Percentiles rank a stretch among this genome's conserved stretches.
These are phyloP conservation scores for Cryptus armator DNA, from an alignment of 2,888 invertebrate species.

Conservation along the genomic window DNA sequence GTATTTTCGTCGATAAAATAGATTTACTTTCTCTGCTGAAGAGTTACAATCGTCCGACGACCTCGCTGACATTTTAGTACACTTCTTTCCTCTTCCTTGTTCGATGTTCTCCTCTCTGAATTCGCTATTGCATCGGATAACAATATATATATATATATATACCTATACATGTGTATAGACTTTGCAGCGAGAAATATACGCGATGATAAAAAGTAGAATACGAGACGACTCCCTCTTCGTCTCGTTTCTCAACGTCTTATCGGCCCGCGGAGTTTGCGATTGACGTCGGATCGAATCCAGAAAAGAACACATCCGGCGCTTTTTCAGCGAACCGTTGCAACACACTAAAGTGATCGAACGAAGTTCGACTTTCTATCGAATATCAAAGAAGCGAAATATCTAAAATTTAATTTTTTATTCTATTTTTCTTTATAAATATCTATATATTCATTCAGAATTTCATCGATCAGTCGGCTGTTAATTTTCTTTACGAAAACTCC, in stretches of 20 bases:
- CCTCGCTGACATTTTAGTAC: background rate
- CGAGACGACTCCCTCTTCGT: slow-evolving; percentile 12
- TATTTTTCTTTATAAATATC: too few relatives aligned
- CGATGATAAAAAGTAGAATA: slow-evolving; percentile 29
- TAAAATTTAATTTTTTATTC: too few relatives aligned
- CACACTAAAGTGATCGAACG: background rate
- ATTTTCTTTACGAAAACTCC: too few relatives aligned
- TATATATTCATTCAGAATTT: too few relatives aligned
- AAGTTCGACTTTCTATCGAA: too few relatives aligned
- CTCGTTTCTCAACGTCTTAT: slow-evolving; percentile 49
- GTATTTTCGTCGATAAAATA: too few relatives aligned
- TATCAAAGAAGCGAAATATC: too few relatives aligned
- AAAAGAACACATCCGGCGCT: slow-evolving; percentile 53
- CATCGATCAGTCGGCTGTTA: too few relatives aligned
- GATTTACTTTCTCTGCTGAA: too few relatives aligned
- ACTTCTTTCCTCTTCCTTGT: background rate
- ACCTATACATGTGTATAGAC: background rate
- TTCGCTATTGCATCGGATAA: background rate
- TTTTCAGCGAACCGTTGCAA: background rate
- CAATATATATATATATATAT: background rate
- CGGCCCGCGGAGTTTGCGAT: slow-evolving; percentile 40
- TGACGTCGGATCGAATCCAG: slow-evolving; percentile 53
- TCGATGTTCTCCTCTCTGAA: slow-evolving; percentile 15
- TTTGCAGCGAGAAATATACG: background rate
- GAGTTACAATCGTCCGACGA: too few relatives aligned